Base-by-base conservation (phyloP, 1,140 invertebrate species). In the Trachelipus rathkii region DNA sequence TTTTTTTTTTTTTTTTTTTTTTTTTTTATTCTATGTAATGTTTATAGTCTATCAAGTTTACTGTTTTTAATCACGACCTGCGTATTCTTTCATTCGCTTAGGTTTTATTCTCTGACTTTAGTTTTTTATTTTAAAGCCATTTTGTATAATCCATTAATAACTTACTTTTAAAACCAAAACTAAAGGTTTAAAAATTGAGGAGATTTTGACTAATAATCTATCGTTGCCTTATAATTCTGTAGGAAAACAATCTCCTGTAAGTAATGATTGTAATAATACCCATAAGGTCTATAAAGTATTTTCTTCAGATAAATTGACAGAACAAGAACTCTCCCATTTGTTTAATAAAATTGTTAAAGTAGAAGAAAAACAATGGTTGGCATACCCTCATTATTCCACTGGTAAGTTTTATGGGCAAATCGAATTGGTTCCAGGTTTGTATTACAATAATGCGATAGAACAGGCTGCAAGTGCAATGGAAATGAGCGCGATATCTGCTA, bases 391-490 rank as follows among this genome's bases (percentile, higher is more conserved):
- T 71, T 85, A 75, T 11, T 78, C 84, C 46, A 82, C 86, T 10
- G 81, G 83, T 13, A 83, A 86, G 53, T 15, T 13, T 60, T 2
- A 15, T 13, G 50, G 50, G 19, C 50, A 60, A 13, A 91, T 91
- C 82, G 83, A 88, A 70, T 80, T 91, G 0, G 83, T 88, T 79
- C 84, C 88, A 74, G 83, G 84, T 13, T 77, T 92, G 43, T 91
- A 89, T 84, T 87, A 91, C 82, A 82, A 89, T 0, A 92, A 91
- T 86, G 87, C 88, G 10, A 89, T 92, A 71, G 90, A 92, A 84
- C 88, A 88, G 86, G 87, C 87, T 13, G 90, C 89, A 1, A 90
- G 89, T 84, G 89, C 90, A 0, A 91, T 92, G 87, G 91, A 92
- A 85, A 91, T 91, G 89, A 89, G 87, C 84, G 86, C 87, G n/a